Conservation (phyloP, 1,140 invertebrate species). For the Eumaeus atala region DNA sequence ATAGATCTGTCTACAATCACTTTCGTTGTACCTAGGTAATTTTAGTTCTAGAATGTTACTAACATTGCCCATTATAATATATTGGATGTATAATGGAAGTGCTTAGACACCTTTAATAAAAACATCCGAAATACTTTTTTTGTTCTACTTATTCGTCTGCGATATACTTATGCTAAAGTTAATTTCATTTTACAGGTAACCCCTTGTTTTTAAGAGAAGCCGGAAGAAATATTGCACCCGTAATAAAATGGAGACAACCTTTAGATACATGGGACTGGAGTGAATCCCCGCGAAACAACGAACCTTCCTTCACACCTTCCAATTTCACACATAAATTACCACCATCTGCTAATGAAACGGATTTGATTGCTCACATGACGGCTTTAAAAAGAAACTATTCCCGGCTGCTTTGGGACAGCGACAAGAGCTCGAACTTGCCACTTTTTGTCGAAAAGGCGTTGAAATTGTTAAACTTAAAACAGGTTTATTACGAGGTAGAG, state of each 20-base stretch:
- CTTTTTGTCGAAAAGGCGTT: constrained; percentile 88
- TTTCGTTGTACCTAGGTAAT: too few species aligned
- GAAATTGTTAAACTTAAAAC: constrained; percentile 86
- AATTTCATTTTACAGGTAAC: constrained; percentile 43
- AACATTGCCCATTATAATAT: too few species aligned
- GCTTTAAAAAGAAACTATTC: constrained; percentile 74
- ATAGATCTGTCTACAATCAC: too few species aligned
- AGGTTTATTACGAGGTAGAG: constrained; percentile 88
- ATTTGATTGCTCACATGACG: constrained; percentile 71
- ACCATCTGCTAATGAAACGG: constrained; percentile 69
- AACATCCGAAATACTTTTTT: too few species aligned
- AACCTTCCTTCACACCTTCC: constrained; percentile 69
- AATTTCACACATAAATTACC: constrained; percentile 73
- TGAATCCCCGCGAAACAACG: constrained; percentile 65
- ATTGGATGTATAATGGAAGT: too few species aligned
- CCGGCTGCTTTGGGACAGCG: constrained; percentile 82
- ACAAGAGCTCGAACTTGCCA: constrained; percentile 80
- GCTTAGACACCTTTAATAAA: too few species aligned
- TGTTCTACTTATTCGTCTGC: too few species aligned
- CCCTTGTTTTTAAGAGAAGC: constrained; percentile 57
- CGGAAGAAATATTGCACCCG: constrained; percentile 44
- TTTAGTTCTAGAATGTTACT: too few species aligned
- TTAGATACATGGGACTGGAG: constrained; percentile 73
- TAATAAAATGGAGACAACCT: constrained; percentile 75
- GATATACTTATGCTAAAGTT: neutral